A percentile compares a stretch with the other conserved stretches of the same genome.
Evolutionary conservation across 2,797 vertebrate species (phyloP).

Genomic region (Anguilla pacifica): DNA sequence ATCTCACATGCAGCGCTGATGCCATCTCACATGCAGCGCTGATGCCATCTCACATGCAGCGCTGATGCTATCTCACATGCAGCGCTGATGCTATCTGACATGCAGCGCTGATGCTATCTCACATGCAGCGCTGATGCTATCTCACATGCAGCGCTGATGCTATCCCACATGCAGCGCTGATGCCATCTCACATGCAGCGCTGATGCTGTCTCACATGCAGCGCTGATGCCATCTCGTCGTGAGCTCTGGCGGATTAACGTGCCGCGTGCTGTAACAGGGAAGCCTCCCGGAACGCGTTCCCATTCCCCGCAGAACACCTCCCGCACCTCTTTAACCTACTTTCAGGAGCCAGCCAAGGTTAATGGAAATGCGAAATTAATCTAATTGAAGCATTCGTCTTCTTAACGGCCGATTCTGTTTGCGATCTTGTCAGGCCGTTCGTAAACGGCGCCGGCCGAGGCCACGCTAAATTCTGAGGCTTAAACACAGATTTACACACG

Average conservation of each 20-base stretch:
- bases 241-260: slow-evolving; percentile 53
- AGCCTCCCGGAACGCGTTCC: slow-evolving; percentile 14
- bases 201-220: background rate
- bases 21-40: too few species aligned
- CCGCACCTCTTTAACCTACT: slow-evolving; percentile 55
- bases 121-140: too few species aligned
- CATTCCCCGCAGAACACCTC: slow-evolving; percentile 42
- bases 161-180: too few species aligned
- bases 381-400: slow-evolving; percentile 44
- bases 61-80: too few species aligned
- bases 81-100: too few species aligned
- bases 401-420: slow-evolving; percentile 44
- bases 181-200: too few species aligned
- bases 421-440: slow-evolving; percentile 27
- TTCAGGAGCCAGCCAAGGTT: slow-evolving; percentile 59
- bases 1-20: too few species aligned
- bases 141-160: too few species aligned
- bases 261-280: slow-evolving; percentile 47
- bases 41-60: too few species aligned
- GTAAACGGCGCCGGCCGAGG: background rate
- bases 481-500: slow-evolving; percentile 17
- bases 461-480: background rate
- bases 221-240: slow-evolving; percentile 51
- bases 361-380: slow-evolving; percentile 60
- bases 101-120: too few species aligned